Conservation (phyloP, 2,113 vertebrate species). For the Panthera uncia region DNA sequence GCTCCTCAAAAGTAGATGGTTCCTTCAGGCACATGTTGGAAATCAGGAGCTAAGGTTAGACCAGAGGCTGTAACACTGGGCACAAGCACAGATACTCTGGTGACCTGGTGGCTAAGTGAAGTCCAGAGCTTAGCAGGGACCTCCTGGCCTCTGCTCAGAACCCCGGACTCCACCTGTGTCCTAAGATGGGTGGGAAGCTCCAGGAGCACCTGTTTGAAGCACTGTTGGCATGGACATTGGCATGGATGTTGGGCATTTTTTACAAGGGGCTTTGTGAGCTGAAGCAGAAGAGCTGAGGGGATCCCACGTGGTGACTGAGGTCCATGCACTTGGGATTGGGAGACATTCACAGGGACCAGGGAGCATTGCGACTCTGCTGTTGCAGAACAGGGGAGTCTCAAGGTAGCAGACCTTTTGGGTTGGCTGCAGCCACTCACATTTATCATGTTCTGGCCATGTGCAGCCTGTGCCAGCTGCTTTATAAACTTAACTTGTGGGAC, state of each 20-base stretch:
- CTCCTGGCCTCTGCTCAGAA: neutral
- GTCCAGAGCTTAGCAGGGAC: neutral
- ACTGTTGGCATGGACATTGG: neutral
- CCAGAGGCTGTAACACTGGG: neutral
- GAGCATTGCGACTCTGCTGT: neutral
- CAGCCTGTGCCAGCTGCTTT: neutral
- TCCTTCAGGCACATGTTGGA: neutral
- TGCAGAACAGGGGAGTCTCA: neutral
- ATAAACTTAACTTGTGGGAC: neutral
- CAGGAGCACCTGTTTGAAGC: neutral
- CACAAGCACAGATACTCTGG: neutral
- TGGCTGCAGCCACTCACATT: neutral
- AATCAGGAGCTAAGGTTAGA: neutral
- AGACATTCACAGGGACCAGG: accelerated
- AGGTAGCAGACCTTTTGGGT: neutral
- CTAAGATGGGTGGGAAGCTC: neutral
- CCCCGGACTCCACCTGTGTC: neutral
- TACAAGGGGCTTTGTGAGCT: neutral
- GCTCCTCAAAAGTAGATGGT: neutral
- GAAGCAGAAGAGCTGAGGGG: neutral
- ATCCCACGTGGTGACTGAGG: neutral
- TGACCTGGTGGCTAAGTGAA: neutral
- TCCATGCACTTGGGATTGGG: neutral
- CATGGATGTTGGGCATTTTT: neutral
- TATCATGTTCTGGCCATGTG: neutral